Base-by-base conservation (phyloP, 37 sponge, comb jelly and placozoan genomes). In the Spongilla lacustris region DNA sequence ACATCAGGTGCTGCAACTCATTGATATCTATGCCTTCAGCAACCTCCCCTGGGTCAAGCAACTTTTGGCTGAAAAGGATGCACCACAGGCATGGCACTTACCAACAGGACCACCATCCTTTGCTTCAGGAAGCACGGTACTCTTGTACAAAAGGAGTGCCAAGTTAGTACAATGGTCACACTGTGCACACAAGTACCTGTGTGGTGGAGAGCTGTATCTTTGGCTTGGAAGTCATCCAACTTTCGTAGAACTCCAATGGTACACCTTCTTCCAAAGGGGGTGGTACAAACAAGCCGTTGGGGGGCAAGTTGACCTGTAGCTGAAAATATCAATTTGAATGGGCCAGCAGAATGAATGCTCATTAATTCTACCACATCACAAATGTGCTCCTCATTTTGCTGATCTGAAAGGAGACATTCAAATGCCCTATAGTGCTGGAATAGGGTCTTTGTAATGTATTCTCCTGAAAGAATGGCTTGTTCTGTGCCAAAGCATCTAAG, bases 361-460 rank as follows among this genome's bases (percentile, higher is more conserved):
- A 41, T 6, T 41, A 41, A 6, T 6, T 41, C 6, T 79, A 79
- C 80, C 41, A 41, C 50, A 22, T 34, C 26, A 27, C 19, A 38
- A 2, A 36, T 79, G 6, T 28, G 12, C 35, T 86, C 90, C 31
- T 83, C 80, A 27, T 86, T 35, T 36, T 89, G 93, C 8, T 83
- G 79, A 35, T 86, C 86, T 30, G 81, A 71, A 50, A 89, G 79
- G 30, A 93, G 74, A 26, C 68, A 89, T 46, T 89, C 50, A 76
- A 79, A 93, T 33, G 89, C 78, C 0, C 33, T 22, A 72, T 93
- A 93, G 70, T 93, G 93, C 78, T 93, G 93, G 77, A 93, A 83
- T 19, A 93, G 80, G 37, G 72, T 83, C 8, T 69, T 27, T 6
- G 69, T 25, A 50, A 90, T 8, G 37, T 85, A 90, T 70, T 41